phyloP scores from a whole-genome alignment of 2,797 vertebrate species.

The Mus caroli region DNA sequence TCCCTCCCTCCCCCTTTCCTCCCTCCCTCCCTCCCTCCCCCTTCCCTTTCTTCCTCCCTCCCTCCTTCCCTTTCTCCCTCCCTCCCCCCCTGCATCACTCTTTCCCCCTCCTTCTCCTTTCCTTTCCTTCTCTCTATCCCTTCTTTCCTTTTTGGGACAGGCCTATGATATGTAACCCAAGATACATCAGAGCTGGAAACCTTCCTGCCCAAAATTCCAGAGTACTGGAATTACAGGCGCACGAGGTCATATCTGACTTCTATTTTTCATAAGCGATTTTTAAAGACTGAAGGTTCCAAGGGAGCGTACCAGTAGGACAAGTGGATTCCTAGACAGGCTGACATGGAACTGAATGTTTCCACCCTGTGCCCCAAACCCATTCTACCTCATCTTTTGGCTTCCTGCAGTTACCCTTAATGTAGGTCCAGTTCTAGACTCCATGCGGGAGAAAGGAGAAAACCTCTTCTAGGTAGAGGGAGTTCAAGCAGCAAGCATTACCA shows the following conservation, averaged over 20 bases:
- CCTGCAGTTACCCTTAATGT: not conserved
- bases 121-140: not conserved
- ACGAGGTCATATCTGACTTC: not conserved
- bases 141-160: not conserved
- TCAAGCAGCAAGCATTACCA: not conserved
- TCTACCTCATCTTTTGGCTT: not conserved
- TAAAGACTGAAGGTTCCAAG: not conserved
- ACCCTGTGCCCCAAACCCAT: not conserved
- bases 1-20: no score
- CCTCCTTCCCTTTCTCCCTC: fast-evolving
- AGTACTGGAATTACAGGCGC: not conserved
- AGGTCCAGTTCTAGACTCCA: not conserved
- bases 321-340: not conserved
- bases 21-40: no score
- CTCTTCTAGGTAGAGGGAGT: conserved; percentile 32
- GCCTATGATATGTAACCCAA: not conserved
- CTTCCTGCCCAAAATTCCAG: not conserved
- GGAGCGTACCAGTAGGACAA: not conserved
- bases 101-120: fast-evolving
- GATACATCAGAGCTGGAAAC: not conserved
- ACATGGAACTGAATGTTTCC: not conserved
- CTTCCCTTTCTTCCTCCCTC: fast-evolving
- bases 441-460: not conserved
- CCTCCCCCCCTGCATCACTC: no score
- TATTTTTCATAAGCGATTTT: conserved; percentile 29